Base-by-base conservation (phyloP, 53 echinoderm and acorn worm species). In the Holothuria scabra region DNA sequence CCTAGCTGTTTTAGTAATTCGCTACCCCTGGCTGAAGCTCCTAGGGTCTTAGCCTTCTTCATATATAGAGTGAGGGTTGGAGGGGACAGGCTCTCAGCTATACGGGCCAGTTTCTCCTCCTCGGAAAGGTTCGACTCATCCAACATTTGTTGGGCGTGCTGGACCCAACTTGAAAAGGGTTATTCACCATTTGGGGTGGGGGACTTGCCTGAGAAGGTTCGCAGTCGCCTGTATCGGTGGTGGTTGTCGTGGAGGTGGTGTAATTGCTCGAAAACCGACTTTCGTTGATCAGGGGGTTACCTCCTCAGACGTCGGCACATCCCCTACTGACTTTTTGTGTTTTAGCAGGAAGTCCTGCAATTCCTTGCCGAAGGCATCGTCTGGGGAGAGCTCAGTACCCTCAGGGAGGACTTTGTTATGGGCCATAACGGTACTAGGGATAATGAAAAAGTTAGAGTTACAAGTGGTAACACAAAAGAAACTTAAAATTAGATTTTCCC, bases 131-230 rank as follows among this genome's bases (percentile, higher is more conserved):
- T 82, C 5, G 55, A 25, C 63, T 85, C 86, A 9, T 86, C 81
- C 7, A 82, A 2, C 13, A 85, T 44, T 28, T 84, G 87, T 16
- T 82, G 69, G 20, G 82, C 90, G 7, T 21, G 33, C 32, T 78
- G 78, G 25, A 78, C 59, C 78, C 57, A 78, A 4, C 78, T 78
- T 31, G 31, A 4, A 31, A 78, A 56, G 13, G 57, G 19, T 16
- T 58, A 32, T 33, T 56, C 74, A 3, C 86, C 88, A 60, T 60
- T 80, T 23, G 85, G 87, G 14, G 84, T 46, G 8, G 93, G 88
- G 4, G 37, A 28, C 65, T 79, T 75, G 1, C 92, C 87, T 0
- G 92, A 92, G 33, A 92, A 92, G 6, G 79, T 76, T 46, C 89
- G 46, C 16, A 92, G 84, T 2, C 84, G n/a, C 13, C 84, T n/a